These are phyloP conservation scores for Drosophila mettleri DNA, from an alignment of 2,888 invertebrate genomes.

Conservation along the genomic window DNA sequence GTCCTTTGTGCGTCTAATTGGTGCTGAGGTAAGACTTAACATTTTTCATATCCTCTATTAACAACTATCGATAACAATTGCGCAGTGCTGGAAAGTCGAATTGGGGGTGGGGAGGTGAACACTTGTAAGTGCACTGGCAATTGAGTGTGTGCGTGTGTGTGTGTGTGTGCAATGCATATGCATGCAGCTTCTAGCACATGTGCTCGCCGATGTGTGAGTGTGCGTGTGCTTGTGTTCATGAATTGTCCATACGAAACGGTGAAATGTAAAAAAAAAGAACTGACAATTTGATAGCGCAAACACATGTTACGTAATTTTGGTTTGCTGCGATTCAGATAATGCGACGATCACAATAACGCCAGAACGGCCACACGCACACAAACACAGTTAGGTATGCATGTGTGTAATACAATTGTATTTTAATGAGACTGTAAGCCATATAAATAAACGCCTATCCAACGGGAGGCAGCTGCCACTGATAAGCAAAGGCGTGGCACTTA, in stretches of 20 bases:
- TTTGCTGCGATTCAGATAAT: slow-evolving; percentile 42
- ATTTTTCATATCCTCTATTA: not conserved
- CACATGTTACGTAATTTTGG: slow-evolving; percentile 53
- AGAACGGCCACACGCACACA: slow-evolving; percentile 7
- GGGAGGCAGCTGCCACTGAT: slow-evolving; percentile 45
- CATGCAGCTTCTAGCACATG: slow-evolving; percentile 21
- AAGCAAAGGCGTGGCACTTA: slow-evolving; percentile 61
- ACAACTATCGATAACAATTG: slow-evolving; percentile 30
- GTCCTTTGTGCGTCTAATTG: slow-evolving; percentile 82
- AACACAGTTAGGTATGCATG: not conserved
- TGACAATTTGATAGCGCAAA: slow-evolving; percentile 19
- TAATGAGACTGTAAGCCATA: slow-evolving; percentile 35
- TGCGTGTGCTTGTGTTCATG: slow-evolving; percentile 1
- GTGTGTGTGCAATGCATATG: slow-evolving; percentile 1
- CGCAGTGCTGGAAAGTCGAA: slow-evolving; percentile 18
- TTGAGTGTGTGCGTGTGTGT: slow-evolving; percentile 3
- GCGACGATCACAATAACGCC: slow-evolving; percentile 38
- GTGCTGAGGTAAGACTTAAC: slow-evolving; percentile 81
- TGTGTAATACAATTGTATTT: slow-evolving; percentile 19
- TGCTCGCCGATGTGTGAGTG: not conserved
- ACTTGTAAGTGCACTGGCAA: slow-evolving; percentile 6
- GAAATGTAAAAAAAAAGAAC: slow-evolving; percentile 13
- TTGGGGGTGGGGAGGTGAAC: not conserved
- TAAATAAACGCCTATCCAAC: slow-evolving; percentile 24
- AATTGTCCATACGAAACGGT: slow-evolving; percentile 23